These are phyloP conservation scores for Urocitellus parryii DNA, from an alignment of 2,113 vertebrate species.

Conservation along the genomic window DNA sequence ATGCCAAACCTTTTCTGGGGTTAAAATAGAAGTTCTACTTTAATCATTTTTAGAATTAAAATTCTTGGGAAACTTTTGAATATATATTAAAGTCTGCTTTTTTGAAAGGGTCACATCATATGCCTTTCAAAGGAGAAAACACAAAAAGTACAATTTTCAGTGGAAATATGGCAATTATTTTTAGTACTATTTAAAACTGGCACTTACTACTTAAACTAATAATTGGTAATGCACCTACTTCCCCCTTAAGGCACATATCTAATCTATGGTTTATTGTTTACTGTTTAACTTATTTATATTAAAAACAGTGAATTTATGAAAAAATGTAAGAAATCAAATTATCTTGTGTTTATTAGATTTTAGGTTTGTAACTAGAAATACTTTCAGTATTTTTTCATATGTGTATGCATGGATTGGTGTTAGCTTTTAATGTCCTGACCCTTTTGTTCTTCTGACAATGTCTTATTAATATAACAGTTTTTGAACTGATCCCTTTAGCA, in stretches of 20 bases:
- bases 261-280: background rate
- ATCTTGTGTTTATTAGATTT: slow-evolving; percentile 54
- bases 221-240: background rate
- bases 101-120: slow-evolving; percentile 38
- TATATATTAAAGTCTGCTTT: background rate
- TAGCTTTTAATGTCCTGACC: slow-evolving; percentile 36
- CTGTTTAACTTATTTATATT: slow-evolving; percentile 21
- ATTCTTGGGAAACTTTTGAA: background rate
- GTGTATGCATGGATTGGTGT: slow-evolving; percentile 10
- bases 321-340: background rate
- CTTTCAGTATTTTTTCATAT: slow-evolving; percentile 8
- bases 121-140: background rate
- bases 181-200: slow-evolving; percentile 26
- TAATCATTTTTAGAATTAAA: slow-evolving; percentile 56
- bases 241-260: background rate
- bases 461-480: slow-evolving; percentile 76
- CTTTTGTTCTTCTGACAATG: slow-evolving; percentile 69
- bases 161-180: slow-evolving; percentile 3
- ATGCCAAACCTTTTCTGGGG: slow-evolving; percentile 36
- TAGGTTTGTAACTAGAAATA: slow-evolving; percentile 44
- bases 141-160: slow-evolving; percentile 30
- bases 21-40: slow-evolving; percentile 38
- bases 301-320: background rate
- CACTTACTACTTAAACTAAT: background rate
- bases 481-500: slow-evolving; percentile 86